These are phyloP conservation scores for Acrobasis consociella DNA, from an alignment of 2,888 invertebrate genomes.

Conservation along the genomic window DNA sequence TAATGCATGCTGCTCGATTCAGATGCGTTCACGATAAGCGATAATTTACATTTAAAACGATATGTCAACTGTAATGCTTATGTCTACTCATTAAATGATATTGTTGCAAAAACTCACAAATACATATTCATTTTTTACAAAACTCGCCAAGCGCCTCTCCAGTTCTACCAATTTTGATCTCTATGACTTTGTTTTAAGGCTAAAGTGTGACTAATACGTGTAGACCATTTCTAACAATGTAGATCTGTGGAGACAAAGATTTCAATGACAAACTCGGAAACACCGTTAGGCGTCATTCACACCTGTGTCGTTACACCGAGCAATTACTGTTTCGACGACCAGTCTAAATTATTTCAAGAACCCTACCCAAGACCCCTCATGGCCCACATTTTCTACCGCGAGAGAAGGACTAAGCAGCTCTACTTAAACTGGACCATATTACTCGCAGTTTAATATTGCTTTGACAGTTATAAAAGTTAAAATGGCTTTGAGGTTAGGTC, in stretches of 20 bases:
- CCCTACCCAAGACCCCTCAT: conserved; percentile 25
- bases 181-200: conserved; percentile 1
- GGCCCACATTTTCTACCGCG: conserved; percentile 22
- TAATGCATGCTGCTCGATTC: conserved; percentile 16
- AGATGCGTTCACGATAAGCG: conserved; percentile 19
- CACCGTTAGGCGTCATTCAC: conserved; percentile 69
- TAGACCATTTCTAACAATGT: conserved; percentile 29
- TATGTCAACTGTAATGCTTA: conserved; percentile 20
- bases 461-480: conserved; percentile 70
- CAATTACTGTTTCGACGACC: conserved; percentile 60
- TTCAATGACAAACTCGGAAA: conserved; percentile 44
- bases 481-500: conserved; percentile 61
- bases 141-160: not conserved
- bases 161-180: not conserved
- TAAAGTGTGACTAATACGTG: conserved; percentile 10
- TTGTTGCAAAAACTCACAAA: conserved; percentile 20
- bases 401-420: conserved; percentile 36
- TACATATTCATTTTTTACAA: conserved; percentile 15
- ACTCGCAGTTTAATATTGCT: conserved; percentile 53
- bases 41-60: conserved; percentile 23
- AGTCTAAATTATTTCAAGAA: conserved; percentile 41
- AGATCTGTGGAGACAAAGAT: conserved; percentile 26
- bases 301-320: conserved; percentile 57
- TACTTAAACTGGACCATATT: conserved; percentile 42
- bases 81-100: conserved; percentile 21